Evolutionary conservation across 2,113 vertebrate genomes (phyloP).

Genomic region (Microcebus murinus): DNA sequence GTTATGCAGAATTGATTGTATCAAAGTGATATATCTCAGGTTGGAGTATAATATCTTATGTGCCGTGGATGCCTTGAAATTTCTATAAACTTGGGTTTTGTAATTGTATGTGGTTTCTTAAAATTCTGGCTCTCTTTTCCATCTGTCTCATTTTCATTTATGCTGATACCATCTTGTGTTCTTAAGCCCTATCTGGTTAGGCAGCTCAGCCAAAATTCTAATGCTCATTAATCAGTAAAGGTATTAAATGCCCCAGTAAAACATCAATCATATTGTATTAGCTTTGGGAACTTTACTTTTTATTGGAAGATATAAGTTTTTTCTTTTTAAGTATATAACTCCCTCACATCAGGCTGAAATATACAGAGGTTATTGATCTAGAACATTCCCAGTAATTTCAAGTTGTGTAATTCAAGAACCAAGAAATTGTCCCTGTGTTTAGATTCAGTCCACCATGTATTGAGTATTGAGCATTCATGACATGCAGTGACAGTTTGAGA

Average conservation of each 20-base stretch:
- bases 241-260: not conserved
- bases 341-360: not conserved
- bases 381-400: not conserved
- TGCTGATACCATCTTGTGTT: slow-evolving; percentile 10
- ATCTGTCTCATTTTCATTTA: slow-evolving; percentile 59
- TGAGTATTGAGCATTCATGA: not conserved
- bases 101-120: slow-evolving; percentile 57
- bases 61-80: slow-evolving; percentile 41
- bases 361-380: slow-evolving; percentile 4
- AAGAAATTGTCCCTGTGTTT: not conserved
- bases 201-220: slow-evolving; percentile 46
- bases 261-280: not conserved
- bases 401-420: slow-evolving; percentile 4
- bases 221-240: slow-evolving; percentile 32
- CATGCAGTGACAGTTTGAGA: not conserved
- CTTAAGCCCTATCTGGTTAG: slow-evolving; percentile 8
- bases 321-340: slow-evolving; percentile 12
- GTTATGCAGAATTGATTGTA: slow-evolving; percentile 70
- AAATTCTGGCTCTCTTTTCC: slow-evolving; percentile 21
- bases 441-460: not conserved
- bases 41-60: not conserved
- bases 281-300: slow-evolving; percentile 18
- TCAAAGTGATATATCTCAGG: slow-evolving; percentile 64
- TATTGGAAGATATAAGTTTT: not conserved
- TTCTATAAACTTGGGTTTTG: slow-evolving; percentile 63